Percentiles rank a stretch among this genome's conserved stretches.
These are phyloP conservation scores for Gymnarchus niloticus DNA, from an alignment of 2,113 vertebrate species.

Conservation along the genomic window DNA sequence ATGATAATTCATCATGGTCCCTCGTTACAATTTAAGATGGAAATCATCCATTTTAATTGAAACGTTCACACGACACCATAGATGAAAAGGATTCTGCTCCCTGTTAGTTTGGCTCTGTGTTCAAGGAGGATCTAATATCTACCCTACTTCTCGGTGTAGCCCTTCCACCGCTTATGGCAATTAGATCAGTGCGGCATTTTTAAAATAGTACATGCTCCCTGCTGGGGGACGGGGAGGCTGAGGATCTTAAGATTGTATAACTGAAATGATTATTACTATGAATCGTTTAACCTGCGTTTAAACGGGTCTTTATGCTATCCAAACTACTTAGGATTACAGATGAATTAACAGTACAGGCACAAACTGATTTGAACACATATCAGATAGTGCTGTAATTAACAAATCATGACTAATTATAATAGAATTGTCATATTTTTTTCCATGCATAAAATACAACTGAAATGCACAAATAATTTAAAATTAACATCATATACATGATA, in stretches of 20 bases:
- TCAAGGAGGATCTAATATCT: too few relatives aligned
- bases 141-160: too few relatives aligned
- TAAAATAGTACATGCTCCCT: not conserved
- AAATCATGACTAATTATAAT: not conserved
- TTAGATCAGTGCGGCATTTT: not conserved
- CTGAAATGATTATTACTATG: not conserved
- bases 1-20: not conserved
- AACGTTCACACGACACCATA: not conserved
- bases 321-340: not conserved
- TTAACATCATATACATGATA: not conserved
- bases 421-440: not conserved
- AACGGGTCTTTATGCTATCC: not conserved
- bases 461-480: not conserved
- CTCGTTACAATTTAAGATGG: not conserved
- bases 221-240: not conserved
- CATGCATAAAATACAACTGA: not conserved
- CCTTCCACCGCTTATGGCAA: not conserved
- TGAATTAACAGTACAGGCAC: not conserved
- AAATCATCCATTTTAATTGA: not conserved
- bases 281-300: not conserved
- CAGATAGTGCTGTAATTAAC: not conserved
- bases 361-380: not conserved
- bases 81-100: too few relatives aligned
- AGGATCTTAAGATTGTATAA: not conserved
- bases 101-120: too few relatives aligned